phyloP scores from a whole-genome alignment of 2,113 vertebrate species.

The Erythrolamprus reginae region DNA sequence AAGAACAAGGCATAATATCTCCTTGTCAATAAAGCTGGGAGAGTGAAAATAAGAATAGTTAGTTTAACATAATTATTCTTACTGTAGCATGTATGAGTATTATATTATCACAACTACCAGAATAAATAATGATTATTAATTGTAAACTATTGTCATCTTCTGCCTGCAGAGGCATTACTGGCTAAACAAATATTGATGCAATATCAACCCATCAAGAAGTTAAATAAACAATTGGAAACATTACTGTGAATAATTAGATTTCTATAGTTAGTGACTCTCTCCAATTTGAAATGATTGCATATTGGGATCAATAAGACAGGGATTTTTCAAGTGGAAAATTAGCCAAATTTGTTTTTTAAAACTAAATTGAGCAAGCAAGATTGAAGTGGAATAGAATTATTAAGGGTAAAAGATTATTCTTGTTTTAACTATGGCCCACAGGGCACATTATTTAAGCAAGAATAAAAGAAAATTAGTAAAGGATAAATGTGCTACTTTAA shows the following conservation, averaged over 20 bases:
- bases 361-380: conserved; percentile 6
- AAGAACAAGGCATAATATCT: neutral
- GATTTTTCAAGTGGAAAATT: conserved; percentile 22
- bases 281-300: conserved; percentile 7
- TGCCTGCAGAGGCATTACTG: neutral
- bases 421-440: neutral
- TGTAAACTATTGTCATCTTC: neutral
- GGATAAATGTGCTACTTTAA: neutral
- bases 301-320: conserved; percentile 11
- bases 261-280: neutral
- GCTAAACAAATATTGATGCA: neutral
- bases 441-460: neutral
- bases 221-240: neutral
- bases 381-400: conserved; percentile 22
- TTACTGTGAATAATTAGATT: neutral
- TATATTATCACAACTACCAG: neutral
- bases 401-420: conserved; percentile 2
- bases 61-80: neutral
- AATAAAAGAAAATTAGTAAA: conserved; percentile 1
- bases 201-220: neutral
- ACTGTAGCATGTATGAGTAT: neutral
- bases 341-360: conserved; percentile 3
- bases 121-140: neutral
- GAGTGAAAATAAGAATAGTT: neutral
- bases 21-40: neutral